Evolutionary conservation across 2,888 invertebrate species (phyloP), one percentile per base, ranked within the genome.

Genomic region (Drosophila incognita): DNA sequence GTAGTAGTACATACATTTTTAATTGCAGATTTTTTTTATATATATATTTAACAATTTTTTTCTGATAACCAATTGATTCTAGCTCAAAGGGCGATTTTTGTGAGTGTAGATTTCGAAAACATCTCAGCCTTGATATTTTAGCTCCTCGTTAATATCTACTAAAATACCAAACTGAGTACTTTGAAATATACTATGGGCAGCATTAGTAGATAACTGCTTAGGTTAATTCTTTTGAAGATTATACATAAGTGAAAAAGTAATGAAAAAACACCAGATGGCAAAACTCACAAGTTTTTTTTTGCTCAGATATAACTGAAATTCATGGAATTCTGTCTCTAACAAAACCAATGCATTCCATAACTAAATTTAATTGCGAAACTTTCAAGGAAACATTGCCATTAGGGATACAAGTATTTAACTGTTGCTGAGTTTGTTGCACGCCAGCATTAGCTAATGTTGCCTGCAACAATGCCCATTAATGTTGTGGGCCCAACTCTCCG

Each of bases 381-480:
- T 78, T 61, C 67, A 48, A 13, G 36, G 63, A 76, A 76, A 31
- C 58, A 24, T 48, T 63, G 74, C 68, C 59, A 35, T 63, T 40
- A 59, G 62, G 62, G 40, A 56, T 38, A 33, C 27, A 29, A 15
- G 11, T 27, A 21, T 51, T 33, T 64, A n/a, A 52, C 29, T 18
- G 31, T 35, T 27, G 53, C 38, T 33, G 38, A 13, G 29, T 15
- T 36, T 36, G 24, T 46, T 40, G 46, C 60, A 75, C 65, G 53
- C 58, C 79, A 76, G 64, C 69, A 74, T 82, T 80, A 69, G 61
- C 80, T 60, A 84, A 84, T 82, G 62, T 67, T 71, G 27, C 40
- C 46, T 54, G 38, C 29, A 64, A 74, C 68, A 65, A 27, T 46
- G 46, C 49, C 77, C 74, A 82, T 59, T 70, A 83, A 62, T 52